Conservation (phyloP, 1,140 invertebrate species). For the Agrypnia vestita region DNA sequence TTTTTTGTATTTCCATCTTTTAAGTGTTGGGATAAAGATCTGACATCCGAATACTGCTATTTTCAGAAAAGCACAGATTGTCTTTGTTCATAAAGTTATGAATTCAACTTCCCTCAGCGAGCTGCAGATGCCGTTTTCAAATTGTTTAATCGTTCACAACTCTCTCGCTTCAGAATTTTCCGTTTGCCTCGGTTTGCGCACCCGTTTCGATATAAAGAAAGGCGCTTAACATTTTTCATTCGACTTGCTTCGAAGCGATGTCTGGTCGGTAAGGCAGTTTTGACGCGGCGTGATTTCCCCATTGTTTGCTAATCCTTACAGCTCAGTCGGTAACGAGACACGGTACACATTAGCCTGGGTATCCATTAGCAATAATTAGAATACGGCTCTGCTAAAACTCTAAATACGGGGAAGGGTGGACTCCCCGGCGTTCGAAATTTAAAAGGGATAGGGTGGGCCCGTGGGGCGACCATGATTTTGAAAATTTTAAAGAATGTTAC, state of each 20-base stretch:
- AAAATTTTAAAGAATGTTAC: no score
- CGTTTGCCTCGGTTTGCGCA: no score
- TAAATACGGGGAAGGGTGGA: neutral
- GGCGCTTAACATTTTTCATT: neutral
- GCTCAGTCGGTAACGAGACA: constrained; percentile 26
- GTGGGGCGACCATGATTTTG: constrained; percentile 1
- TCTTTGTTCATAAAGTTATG: no score
- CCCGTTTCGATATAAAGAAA: no score
- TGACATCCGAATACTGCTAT: no score
- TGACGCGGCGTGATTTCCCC: constrained; percentile 11
- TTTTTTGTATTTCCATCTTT: no score
- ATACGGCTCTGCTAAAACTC: constrained; percentile 12
- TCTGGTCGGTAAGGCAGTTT: constrained; percentile 23
- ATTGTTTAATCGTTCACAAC: no score
- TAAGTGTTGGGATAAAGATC: no score
- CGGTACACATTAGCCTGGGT: constrained; percentile 12
- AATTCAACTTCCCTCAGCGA: no score
- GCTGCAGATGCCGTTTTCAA: no score
- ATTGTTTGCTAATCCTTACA: constrained; percentile 27
- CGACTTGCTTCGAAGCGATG: neutral
- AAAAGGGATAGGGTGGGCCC: neutral
- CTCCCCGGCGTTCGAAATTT: constrained; percentile 3
- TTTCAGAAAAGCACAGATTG: no score
- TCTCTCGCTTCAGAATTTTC: no score
- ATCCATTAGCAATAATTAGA: constrained; percentile 32